Evolutionary conservation across 2,888 invertebrate species (phyloP), one percentile per base, ranked within the genome.

Genomic region (Dermolepida albohirtum): DNA sequence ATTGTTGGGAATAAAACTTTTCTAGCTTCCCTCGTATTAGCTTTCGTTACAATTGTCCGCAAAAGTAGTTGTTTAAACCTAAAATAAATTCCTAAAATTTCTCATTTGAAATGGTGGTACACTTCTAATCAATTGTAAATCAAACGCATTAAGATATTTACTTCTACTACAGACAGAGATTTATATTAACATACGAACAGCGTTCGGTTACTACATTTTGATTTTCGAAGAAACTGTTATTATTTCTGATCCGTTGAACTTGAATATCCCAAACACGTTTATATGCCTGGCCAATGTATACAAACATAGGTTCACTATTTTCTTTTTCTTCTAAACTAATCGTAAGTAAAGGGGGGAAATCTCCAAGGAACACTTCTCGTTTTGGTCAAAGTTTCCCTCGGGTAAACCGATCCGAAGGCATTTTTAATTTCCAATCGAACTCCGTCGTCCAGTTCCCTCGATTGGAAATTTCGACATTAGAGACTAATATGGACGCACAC

Each of bases 391-490:
- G 34, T 62, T 62, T 47, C 16, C 47, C 29, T 17, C 16, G 34
- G 34, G 34, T 10, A 34, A 47, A 29, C 47, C 12, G 59, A 47
- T 12, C 34, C 47, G 29, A 34, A 16, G 59, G 47, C 34, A 62
- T 62, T 62, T 62, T 47, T 47, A 62, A 62, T 62, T 62, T 62
- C 59, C 59, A 62, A 47, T 47, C 34, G 47, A 40, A 39, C 40
- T n/a, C 6, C 8, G 6, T 10, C 8, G 6, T 8, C 16, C 10
- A 8, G 34, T 11, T 12, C 22, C 14, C 7, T 62, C 59, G 59
- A 62, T 47, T 47, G 59, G 59, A 62, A 62, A 62, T 47, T 62
- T 34, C 49, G 22, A 34, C 34, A 34, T 34, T 34, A 34, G 34
- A 34, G 34, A 34, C 34, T 34, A 34, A 34, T 34, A 34, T 11